phyloP scores from a whole-genome alignment of 2,888 invertebrate species.

The Diarsia rubi region DNA sequence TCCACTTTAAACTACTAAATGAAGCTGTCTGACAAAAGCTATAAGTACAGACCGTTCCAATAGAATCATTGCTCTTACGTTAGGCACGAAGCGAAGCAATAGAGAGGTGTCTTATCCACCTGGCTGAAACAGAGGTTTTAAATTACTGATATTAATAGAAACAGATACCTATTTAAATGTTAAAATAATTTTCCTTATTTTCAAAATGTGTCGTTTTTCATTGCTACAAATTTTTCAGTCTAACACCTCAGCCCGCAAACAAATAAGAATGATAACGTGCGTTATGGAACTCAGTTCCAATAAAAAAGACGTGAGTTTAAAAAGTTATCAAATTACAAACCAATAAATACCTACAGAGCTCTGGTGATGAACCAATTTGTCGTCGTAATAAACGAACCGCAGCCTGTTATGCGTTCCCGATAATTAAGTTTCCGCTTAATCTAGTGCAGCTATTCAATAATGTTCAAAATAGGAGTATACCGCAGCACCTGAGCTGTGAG shows the following conservation, averaged over 20 bases:
- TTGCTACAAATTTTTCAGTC: no score
- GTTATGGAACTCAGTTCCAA: not conserved
- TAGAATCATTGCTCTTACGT: not conserved
- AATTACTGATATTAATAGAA: no score
- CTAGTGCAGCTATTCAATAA: slow-evolving; percentile 14
- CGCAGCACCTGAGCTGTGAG: not conserved
- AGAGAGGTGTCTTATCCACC: no score
- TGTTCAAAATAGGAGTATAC: not conserved
- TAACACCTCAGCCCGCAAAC: no score
- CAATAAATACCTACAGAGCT: not conserved
- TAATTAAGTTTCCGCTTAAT: slow-evolving; percentile 4
- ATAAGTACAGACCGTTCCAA: not conserved
- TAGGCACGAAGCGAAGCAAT: not conserved
- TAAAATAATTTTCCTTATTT: no score
- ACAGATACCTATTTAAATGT: no score
- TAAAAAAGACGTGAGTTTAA: not conserved
- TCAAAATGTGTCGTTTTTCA: no score
- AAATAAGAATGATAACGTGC: no score
- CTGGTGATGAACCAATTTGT: not conserved
- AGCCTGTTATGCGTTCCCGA: not conserved
- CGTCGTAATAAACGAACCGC: not conserved
- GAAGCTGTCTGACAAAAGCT: no score
- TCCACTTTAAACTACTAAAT: not conserved
- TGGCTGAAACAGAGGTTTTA: no score
- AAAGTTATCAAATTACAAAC: not conserved